Evolutionary conservation across 2,113 vertebrate genomes (phyloP).

Genomic region (Chaetura pelagica): DNA sequence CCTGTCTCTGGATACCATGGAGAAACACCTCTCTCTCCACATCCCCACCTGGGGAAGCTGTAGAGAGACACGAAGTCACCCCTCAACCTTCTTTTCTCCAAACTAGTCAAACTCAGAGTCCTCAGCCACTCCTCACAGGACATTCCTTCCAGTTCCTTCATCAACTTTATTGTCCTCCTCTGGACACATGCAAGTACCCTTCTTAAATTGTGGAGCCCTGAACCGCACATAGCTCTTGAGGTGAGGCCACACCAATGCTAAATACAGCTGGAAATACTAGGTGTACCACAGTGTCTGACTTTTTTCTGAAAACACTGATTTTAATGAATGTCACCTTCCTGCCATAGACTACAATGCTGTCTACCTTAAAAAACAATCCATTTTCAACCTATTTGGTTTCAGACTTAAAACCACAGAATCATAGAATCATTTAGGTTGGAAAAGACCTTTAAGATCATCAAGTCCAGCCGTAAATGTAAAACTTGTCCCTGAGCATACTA

Average conservation of each 20-base stretch:
- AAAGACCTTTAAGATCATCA: no score
- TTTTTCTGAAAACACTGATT: not conserved
- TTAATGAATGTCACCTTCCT: not conserved
- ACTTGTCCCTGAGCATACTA: not conserved
- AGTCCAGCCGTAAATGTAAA: no score
- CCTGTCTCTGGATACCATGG: not conserved
- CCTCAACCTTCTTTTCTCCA: not conserved
- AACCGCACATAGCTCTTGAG: not conserved
- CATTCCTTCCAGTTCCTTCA: not conserved
- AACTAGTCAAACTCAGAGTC: not conserved
- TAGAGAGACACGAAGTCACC: not conserved
- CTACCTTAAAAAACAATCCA: not conserved
- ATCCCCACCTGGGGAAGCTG: not conserved
- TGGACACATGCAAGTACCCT: not conserved
- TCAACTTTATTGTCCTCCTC: not conserved
- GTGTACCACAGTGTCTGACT: not conserved
- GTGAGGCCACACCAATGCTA: not conserved
- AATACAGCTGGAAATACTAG: not conserved
- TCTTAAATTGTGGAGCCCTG: not conserved
- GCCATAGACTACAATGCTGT: not conserved
- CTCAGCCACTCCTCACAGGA: not conserved
- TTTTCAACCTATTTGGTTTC: not conserved
- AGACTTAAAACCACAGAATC: not conserved
- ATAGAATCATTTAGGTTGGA: no score
- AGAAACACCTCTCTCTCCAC: not conserved